Conservation (phyloP, 1,140 invertebrate genomes). For the Drosophila setifemur region DNA sequence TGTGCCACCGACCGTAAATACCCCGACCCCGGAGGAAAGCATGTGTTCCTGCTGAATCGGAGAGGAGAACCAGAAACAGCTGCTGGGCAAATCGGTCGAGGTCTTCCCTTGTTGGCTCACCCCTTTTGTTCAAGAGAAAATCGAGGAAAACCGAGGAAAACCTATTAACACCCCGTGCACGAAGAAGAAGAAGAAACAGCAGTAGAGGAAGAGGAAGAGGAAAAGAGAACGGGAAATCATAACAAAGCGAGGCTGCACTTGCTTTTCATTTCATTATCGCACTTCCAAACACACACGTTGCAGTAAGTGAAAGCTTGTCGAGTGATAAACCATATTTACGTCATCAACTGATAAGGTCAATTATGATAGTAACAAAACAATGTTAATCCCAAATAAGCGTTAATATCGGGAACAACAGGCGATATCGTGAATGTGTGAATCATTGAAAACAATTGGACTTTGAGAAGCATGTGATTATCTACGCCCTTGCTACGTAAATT, state of each 20-base stretch:
- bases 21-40: not conserved
- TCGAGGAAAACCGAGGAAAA: not conserved
- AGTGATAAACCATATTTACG: not conserved
- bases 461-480: too few species aligned
- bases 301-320: not conserved
- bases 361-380: not conserved
- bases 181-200: too few species aligned
- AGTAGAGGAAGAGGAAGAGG: too few species aligned
- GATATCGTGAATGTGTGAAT: too few species aligned
- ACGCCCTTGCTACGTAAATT: too few species aligned
- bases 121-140: not conserved
- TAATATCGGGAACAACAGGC: too few species aligned
- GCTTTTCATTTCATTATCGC: not conserved
- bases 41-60: not conserved
- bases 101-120: not conserved
- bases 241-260: not conserved
- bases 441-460: too few species aligned
- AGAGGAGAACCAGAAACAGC: not conserved
- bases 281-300: not conserved
- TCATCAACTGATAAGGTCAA: conserved; percentile 4
- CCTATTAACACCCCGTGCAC: too few species aligned
- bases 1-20: not conserved
- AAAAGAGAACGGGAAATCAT: too few species aligned
- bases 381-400: not conserved
- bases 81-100: too few species aligned